Evolutionary conservation across 2,888 invertebrate genomes (phyloP), one percentile per base, ranked within the genome.

Genomic region (Neoascia interrupta): DNA sequence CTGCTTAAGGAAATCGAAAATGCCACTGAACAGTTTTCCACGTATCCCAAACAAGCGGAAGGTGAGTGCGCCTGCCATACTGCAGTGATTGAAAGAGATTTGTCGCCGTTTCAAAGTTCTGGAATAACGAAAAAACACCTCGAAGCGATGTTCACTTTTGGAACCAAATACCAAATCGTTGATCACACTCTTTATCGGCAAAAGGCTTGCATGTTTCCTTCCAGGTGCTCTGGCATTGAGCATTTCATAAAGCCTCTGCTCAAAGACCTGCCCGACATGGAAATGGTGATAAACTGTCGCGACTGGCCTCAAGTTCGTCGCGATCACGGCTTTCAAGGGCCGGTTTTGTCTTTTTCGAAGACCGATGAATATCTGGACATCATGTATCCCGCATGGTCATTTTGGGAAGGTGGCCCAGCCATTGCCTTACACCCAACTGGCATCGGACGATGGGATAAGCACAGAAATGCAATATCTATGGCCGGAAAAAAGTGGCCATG

Each of bases 371-470:
- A 96, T 88, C 91, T 91, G 87, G 99, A 99, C 86, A 96, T 99
- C 75, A 95, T 95, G 93, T 96, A 95, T 87, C 98, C 98, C 0
- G 96, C 98, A 0, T 99, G 98, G 98, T 94, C 97, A 36, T 99
- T 99, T 88, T 97, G 98, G 97, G 97, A 97, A 89, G 98, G 98
- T 19, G 99, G 99, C 0, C 99, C 99, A 10, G 98, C 98, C 0
- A 98, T 98, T 83, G 92, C 94, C 31, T 89, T 97, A 6, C 97
- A 98, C 89, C 98, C 98, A 0, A 94, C 92, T 58, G 98, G 98
- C 15, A 92, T 98, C 81, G 98, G 98, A 0, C 91, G 97, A 37
- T 99, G 98, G 98, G 97, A 98, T 87, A 88, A 92, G 82, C 95
- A 95, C 85, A 91, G 97, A 63, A 89, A 91, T 70, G 91, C 93